phyloP scores from a whole-genome alignment of 2,888 invertebrate species.

The Anoncus sp. region DNA sequence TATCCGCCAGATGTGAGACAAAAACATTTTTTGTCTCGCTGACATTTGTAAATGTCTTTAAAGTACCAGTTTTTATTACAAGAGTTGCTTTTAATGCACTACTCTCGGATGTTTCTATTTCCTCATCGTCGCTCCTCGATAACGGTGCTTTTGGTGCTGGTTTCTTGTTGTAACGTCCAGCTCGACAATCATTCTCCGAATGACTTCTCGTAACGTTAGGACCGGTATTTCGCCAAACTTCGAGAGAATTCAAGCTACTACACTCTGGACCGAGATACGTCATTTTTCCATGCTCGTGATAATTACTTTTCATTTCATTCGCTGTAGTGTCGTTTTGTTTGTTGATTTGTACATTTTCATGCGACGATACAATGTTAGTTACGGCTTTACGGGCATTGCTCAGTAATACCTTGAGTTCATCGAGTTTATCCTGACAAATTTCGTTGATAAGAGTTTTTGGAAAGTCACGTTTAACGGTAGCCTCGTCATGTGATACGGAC shows the following conservation, averaged over 20 bases:
- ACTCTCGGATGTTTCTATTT: constrained; percentile 61
- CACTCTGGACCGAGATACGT: no score
- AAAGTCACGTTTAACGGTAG: constrained; percentile 13
- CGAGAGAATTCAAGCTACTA: constrained; percentile 44
- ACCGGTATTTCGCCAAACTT: no score
- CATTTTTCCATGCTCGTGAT: neutral
- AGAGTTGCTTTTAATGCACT: constrained; percentile 83
- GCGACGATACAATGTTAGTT: constrained; percentile 72
- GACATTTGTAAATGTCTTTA: constrained; percentile 76
- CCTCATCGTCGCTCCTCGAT: constrained; percentile 58
- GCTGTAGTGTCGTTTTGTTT: constrained; percentile 11
- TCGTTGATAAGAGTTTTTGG: constrained; percentile 68
- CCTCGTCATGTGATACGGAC: neutral
- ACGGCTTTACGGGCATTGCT: constrained; percentile 74
- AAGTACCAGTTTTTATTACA: constrained; percentile 83
- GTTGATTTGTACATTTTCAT: constrained; percentile 64
- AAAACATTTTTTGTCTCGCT: constrained; percentile 73
- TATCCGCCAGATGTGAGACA: constrained; percentile 67
- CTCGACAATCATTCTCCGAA: constrained; percentile 77
- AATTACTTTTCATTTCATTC: constrained; percentile 6
- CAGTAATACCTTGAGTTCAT: constrained; percentile 75
- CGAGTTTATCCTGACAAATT: constrained; percentile 75
- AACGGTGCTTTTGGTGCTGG: constrained; percentile 84
- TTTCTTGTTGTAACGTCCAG: constrained; percentile 85
- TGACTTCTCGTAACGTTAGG: constrained; percentile 70